phyloP scores from a whole-genome alignment of 2,888 invertebrate species.

The Priocnemis perturbator region DNA sequence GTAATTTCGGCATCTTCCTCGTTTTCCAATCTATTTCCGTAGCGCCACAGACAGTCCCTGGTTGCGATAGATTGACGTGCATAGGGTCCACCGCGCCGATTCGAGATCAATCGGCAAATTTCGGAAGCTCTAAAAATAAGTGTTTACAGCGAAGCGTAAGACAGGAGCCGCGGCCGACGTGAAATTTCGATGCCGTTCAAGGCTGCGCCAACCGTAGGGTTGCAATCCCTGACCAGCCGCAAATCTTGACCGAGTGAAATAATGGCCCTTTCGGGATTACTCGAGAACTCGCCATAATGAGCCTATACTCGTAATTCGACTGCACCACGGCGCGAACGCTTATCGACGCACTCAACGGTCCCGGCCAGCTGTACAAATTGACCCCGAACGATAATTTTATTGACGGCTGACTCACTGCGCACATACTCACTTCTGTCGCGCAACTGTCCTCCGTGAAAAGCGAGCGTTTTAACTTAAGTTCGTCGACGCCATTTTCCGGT shows the following conservation, averaged over 20 bases:
- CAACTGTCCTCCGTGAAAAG: too few species aligned
- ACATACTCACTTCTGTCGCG: too few species aligned
- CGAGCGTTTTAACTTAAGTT: too few species aligned
- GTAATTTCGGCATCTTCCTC: constrained; percentile 4
- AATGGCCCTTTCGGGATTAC: too few species aligned
- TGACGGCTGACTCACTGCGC: not conserved
- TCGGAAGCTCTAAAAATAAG: constrained; percentile 36
- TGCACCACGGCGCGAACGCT: not conserved
- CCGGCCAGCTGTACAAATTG: constrained; percentile 18
- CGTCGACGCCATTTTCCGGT: too few species aligned
- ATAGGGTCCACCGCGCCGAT: constrained; percentile 20
- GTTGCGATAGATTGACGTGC: constrained; percentile 31
- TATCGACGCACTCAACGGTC: not conserved
- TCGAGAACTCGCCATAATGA: too few species aligned
- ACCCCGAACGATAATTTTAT: constrained; percentile 9
- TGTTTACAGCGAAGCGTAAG: constrained; percentile 4
- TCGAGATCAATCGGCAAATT: constrained; percentile 46
- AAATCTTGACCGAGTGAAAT: too few species aligned
- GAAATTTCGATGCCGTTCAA: constrained; percentile 7
- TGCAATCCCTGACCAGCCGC: not conserved
- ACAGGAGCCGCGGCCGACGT: not conserved
- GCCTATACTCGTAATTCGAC: not conserved
- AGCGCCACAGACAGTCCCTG: constrained; percentile 16
- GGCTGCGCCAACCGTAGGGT: not conserved
- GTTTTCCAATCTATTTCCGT: constrained; percentile 37